phyloP scores from a whole-genome alignment of 2,888 invertebrate species.

The Oscheius sp. region DNA sequence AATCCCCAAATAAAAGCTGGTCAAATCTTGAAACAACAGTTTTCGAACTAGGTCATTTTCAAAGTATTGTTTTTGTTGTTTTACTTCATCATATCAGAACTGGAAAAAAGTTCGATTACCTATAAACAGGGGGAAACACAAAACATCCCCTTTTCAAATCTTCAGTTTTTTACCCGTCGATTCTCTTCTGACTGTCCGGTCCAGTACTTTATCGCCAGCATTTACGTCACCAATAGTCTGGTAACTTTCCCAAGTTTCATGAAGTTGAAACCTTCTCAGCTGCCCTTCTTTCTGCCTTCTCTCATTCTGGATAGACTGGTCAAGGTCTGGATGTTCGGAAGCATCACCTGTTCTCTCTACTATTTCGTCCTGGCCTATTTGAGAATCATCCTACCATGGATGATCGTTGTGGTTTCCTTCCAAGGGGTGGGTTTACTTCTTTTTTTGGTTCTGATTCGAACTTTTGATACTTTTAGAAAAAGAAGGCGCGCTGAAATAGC shows the following conservation, averaged over 20 bases:
- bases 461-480: background rate
- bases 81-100: too few species aligned
- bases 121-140: too few species aligned
- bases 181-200: background rate
- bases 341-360: conserved; percentile 16
- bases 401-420: background rate
- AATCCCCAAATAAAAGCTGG: too few species aligned
- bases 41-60: too few species aligned
- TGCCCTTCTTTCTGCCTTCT: conserved; percentile 27
- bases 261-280: background rate
- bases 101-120: too few species aligned
- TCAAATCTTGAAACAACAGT: too few species aligned
- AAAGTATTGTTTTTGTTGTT: too few species aligned
- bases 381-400: conserved; percentile 26
- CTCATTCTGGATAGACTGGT: conserved; percentile 28
- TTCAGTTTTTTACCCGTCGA: conserved; percentile 9
- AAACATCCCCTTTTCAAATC: too few species aligned
- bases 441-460: background rate
- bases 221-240: conserved; percentile 3
- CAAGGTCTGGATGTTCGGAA: conserved; percentile 33
- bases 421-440: background rate
- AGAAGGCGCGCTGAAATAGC: too few species aligned
- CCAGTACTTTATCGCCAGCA: conserved; percentile 4
- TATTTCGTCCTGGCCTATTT: conserved; percentile 4
- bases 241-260: background rate